Percentiles rank a stretch among this genome's conserved stretches.
Evolutionary conservation across 2,888 invertebrate species (phyloP).

Genomic region (Labia minor): DNA sequence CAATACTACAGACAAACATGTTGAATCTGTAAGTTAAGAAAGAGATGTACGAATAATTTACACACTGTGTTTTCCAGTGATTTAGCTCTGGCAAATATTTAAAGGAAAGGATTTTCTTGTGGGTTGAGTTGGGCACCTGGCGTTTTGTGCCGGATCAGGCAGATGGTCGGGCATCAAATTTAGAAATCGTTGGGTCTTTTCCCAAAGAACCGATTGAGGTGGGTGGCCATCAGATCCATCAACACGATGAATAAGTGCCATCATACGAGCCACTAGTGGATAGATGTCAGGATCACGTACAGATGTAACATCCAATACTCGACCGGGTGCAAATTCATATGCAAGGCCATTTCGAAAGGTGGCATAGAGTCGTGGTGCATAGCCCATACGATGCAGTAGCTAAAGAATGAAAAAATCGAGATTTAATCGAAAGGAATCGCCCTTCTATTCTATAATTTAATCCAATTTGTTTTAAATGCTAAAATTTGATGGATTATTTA

Average conservation of each 20-base stretch:
- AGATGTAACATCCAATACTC: slow-evolving; percentile 54
- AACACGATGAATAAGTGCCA: slow-evolving; percentile 74
- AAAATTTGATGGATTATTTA: too few species aligned
- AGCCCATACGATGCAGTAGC: slow-evolving; percentile 57
- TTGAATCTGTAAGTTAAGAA: too few species aligned
- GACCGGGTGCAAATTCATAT: slow-evolving; percentile 78
- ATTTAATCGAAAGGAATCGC: not conserved
- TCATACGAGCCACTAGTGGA: slow-evolving; percentile 61
- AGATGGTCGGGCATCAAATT: slow-evolving; percentile 61
- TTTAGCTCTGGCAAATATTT: not conserved
- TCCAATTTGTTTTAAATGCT: too few species aligned
- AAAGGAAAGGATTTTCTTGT: slow-evolving; percentile 8
- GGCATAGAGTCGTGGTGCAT: slow-evolving; percentile 79
- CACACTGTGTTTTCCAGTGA: too few species aligned
- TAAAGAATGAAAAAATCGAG: slow-evolving; percentile 29
- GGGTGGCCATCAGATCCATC: slow-evolving; percentile 30
- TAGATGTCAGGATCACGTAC: slow-evolving; percentile 56
- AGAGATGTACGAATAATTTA: too few species aligned
- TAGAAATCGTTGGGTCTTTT: slow-evolving; percentile 62
- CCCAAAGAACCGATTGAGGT: slow-evolving; percentile 57
- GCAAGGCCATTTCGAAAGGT: slow-evolving; percentile 88
- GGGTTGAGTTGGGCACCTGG: slow-evolving; percentile 43
- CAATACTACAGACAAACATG: too few species aligned
- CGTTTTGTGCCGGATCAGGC: slow-evolving; percentile 53
- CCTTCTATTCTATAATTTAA: too few species aligned